These are phyloP conservation scores for Tapirus indicus DNA, from an alignment of 2,797 vertebrate genomes.

Conservation along the genomic window DNA sequence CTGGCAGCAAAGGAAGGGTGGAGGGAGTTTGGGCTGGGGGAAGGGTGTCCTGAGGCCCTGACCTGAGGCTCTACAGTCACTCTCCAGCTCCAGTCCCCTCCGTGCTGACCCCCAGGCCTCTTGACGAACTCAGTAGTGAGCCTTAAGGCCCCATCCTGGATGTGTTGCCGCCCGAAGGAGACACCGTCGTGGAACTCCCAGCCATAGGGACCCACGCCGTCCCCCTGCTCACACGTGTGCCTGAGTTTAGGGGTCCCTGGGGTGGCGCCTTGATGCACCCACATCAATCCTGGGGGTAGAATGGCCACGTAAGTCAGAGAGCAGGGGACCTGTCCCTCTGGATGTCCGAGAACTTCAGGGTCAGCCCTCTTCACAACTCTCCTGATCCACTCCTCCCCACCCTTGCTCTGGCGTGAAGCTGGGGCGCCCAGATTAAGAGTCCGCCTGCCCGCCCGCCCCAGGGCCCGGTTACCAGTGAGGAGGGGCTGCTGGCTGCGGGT, in stretches of 20 bases:
- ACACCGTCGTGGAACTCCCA: slow-evolving; percentile 97
- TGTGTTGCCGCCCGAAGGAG: slow-evolving; percentile 95
- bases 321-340: background rate
- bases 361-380: background rate
- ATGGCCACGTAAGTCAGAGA: slow-evolving; percentile 64
- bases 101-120: slow-evolving; percentile 93
- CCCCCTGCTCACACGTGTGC: slow-evolving; percentile 96
- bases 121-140: slow-evolving; percentile 96
- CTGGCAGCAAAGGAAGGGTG: slow-evolving; percentile 14
- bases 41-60: slow-evolving; percentile 69
- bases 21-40: slow-evolving; percentile 35
- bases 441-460: background rate
- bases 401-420: slow-evolving; percentile 12
- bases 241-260: slow-evolving; percentile 90
- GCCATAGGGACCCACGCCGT: slow-evolving; percentile 93
- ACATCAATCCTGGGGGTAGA: slow-evolving; percentile 94
- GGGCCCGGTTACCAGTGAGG: slow-evolving; percentile 90
- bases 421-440: slow-evolving; percentile 2
- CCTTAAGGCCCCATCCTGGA: slow-evolving; percentile 91
- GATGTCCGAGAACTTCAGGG: background rate
- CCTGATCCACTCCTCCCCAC: slow-evolving; percentile 63
- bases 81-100: slow-evolving; percentile 98
- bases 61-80: slow-evolving; percentile 94
- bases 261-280: slow-evolving; percentile 91
- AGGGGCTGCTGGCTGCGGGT: slow-evolving; percentile 93